Evolutionary conservation across 2,113 vertebrate genomes (phyloP).

Genomic region (Phodopus roborovskii): DNA sequence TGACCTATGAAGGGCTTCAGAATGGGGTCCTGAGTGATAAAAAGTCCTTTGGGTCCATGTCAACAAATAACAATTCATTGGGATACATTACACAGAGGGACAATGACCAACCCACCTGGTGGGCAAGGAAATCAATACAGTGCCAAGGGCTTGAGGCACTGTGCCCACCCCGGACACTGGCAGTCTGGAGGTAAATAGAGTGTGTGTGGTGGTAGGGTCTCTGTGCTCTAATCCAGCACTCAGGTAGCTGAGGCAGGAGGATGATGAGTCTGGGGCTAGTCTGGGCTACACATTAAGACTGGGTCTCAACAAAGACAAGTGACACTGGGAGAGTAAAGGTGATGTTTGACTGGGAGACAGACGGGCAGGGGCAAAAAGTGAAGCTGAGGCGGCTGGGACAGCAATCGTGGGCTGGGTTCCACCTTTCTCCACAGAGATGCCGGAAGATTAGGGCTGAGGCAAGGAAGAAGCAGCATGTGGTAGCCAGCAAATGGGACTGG

Average conservation of each 20-base stretch:
- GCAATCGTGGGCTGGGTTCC: not conserved
- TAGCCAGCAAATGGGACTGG: not conserved
- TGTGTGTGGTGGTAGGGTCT: not conserved
- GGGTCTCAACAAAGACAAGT: not conserved
- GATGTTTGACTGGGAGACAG: not conserved
- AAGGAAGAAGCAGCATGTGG: not conserved
- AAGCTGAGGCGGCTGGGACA: not conserved
- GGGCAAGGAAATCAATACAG: not conserved
- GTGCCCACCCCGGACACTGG: not conserved
- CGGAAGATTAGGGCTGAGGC: not conserved
- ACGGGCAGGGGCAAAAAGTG: not conserved
- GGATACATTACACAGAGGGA: not conserved
- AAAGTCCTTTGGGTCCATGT: conserved; percentile 46
- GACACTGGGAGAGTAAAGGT: not conserved
- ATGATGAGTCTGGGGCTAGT: not conserved
- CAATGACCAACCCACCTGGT: not conserved
- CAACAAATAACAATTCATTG: conserved; percentile 64
- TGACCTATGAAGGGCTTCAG: conserved; percentile 50
- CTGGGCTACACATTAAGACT: not conserved
- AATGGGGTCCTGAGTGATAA: conserved; percentile 26
- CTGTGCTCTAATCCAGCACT: not conserved
- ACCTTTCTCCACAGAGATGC: not conserved
- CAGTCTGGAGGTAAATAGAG: not conserved
- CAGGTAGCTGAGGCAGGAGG: not conserved
- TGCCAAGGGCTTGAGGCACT: not conserved